Conservation (phyloP, 1,140 invertebrate species). For the Venustaconcha ellipsiformis region DNA sequence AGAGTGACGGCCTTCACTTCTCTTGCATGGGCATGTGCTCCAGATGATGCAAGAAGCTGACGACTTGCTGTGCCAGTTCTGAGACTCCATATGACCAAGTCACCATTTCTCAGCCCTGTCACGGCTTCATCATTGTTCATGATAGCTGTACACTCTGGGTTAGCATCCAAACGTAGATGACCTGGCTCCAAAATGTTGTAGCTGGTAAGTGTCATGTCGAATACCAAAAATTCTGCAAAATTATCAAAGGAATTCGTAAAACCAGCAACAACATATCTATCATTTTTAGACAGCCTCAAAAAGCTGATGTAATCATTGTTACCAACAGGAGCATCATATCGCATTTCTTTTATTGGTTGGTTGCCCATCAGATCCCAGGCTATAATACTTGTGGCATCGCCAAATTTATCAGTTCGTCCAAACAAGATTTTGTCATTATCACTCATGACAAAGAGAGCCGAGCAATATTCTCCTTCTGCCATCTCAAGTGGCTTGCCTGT, state of each 20-base stretch:
- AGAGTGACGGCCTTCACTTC: constrained; percentile 64
- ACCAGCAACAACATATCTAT: constrained; percentile 64
- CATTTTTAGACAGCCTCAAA: constrained; percentile 62
- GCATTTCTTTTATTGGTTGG: constrained; percentile 63
- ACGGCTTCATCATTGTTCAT: constrained; percentile 66
- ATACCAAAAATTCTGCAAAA: constrained; percentile 65
- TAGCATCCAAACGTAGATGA: constrained; percentile 62
- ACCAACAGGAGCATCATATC: constrained; percentile 63
- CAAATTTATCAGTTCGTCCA: constrained; percentile 66
- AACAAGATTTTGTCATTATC: constrained; percentile 64
- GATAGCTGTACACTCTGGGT: constrained; percentile 63
- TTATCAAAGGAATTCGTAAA: constrained; percentile 66
- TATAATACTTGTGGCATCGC: constrained; percentile 62
- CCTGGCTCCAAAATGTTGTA: constrained; percentile 59
- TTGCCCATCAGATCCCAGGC: constrained; percentile 68
- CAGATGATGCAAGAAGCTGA: constrained; percentile 53
- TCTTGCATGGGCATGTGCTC: constrained; percentile 56
- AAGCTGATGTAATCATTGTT: constrained; percentile 65
- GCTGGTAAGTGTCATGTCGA: constrained; percentile 63
- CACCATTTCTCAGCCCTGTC: constrained; percentile 67
- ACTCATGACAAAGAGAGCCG: constrained; percentile 65
- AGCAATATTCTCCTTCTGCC: constrained; percentile 61
- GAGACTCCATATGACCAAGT: constrained; percentile 67
- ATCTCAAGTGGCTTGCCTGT: constrained; percentile 65
- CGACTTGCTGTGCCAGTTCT: constrained; percentile 61